A percentile compares a stretch with the other conserved stretches of the same genome.
Evolutionary conservation across 2,113 vertebrate species (phyloP).

Genomic region (Tursiops truncatus): DNA sequence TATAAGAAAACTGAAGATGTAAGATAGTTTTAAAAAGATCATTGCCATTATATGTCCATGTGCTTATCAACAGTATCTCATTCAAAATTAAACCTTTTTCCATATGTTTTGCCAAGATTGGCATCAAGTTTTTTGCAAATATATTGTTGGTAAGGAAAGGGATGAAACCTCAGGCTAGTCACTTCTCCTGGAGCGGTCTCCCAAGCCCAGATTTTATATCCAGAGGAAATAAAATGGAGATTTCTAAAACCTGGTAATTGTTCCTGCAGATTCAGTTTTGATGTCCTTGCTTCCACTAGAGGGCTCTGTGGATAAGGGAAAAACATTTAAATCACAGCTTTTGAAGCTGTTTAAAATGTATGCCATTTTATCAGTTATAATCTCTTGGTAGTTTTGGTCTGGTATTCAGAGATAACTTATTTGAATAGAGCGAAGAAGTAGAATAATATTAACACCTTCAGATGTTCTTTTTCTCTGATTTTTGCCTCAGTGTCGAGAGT

Average conservation of each 20-base stretch:
- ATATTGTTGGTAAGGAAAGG: neutral
- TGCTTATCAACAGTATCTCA: neutral
- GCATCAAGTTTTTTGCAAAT: neutral
- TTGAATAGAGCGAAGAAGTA: neutral
- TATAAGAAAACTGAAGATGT: neutral
- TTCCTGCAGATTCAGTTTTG: neutral
- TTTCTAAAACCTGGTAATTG: neutral
- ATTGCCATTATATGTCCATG: neutral
- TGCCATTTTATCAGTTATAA: neutral
- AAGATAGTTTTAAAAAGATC: neutral
- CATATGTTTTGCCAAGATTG: neutral
- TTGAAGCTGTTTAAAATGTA: neutral
- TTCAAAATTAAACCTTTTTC: neutral
- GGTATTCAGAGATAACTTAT: neutral
- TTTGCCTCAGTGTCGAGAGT: neutral
- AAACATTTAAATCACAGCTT: neutral
- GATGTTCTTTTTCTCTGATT: neutral
- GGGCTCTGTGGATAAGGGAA: constrained; percentile 59
- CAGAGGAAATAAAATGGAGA: neutral
- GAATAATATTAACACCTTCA: neutral
- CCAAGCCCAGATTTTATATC: neutral
- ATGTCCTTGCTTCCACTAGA: constrained; percentile 51
- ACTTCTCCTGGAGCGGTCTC: neutral
- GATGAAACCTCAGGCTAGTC: too few relatives aligned
- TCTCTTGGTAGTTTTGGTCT: neutral